Evolutionary conservation across 1,140 invertebrate genomes (phyloP), one percentile per base, ranked within the genome.

Genomic region (Melanaphis sacchari): DNA sequence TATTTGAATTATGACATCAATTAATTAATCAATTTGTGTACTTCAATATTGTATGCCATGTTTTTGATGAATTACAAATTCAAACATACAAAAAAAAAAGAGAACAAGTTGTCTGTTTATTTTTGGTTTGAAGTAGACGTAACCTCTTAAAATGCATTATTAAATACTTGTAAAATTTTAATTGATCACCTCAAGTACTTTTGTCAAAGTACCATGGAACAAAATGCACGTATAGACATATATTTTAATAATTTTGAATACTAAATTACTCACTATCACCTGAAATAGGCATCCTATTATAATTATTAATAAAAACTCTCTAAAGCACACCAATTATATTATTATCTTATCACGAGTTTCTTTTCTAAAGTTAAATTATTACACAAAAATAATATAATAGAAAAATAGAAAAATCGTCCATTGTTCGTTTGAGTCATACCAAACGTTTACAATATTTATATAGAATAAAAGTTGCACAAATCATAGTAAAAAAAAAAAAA

Each of bases 41-140:
- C 22, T 4, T 66, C 59, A 15, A 31, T 76, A 76, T n/a, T 76
- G 18, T 76, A 76, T 76, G n/a, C 4, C 18, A n/a, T 76, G 59
- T 76, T 76, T 66, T 76, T 76, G n/a, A 76, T n/a, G n/a, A 76
- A 76, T 76, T 76, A 76, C 59, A 76, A 76, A 76, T 76, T 76
- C 59, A 66, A 66, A 76, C 15, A 76, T 31, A n/a, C 54, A n/a
- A 26, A 11, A 7, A 66, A 54, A 66, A 76, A 76, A 66, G 26
- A 66, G 59, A 15, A n/a, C 31, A 31, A n/a, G 15, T 2, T 76
- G 59, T 76, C 31, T n/a, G 59, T 76, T 76, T 76, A n/a, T 76
- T 76, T 76, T 76, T 76, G n/a, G 59, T 18, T 76, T n/a, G 59
- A 76, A n/a, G n/a, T 76, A 76, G 15, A 76, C 15, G 59, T 18